Evolutionary conservation across 37 sponge, comb jelly and placozoan genomes (phyloP).

Genomic region (Axinella damicornis): DNA sequence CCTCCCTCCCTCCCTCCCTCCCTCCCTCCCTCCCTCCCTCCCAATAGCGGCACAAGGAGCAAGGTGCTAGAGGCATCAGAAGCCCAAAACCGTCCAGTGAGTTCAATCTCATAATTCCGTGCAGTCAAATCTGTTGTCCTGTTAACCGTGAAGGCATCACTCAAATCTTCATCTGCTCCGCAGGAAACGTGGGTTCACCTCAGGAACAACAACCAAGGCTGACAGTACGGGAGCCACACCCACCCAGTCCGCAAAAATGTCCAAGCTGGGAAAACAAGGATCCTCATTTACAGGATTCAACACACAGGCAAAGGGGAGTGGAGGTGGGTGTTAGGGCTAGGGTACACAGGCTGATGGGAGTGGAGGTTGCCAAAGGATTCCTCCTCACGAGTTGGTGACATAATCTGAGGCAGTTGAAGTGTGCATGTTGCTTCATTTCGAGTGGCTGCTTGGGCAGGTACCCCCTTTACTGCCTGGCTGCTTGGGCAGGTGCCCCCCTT

Average conservation of each 20-base stretch:
- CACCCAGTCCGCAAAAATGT: slow-evolving; percentile 10
- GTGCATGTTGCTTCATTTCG: no score
- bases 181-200: slow-evolving; percentile 83
- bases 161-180: background rate
- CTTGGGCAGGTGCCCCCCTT: no score
- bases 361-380: no score
- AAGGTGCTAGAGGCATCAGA: slow-evolving; percentile 82
- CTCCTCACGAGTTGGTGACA: no score
- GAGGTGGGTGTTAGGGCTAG: slow-evolving; percentile 32
- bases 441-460: no score
- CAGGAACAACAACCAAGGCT: slow-evolving; percentile 47
- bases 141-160: no score
- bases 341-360: background rate
- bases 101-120: no score
- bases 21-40: slow-evolving; percentile 9
- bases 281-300: slow-evolving; percentile 56
- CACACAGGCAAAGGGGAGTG: slow-evolving; percentile 39
- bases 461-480: no score
- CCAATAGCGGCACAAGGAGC: slow-evolving; percentile 81
- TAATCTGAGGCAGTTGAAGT: no score
- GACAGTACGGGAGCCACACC: slow-evolving; percentile 37
- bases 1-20: slow-evolving; percentile 13
- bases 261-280: slow-evolving; percentile 38
- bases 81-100: slow-evolving; percentile 70
- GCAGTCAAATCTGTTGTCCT: no score